Base-by-base conservation (phyloP, 2,888 invertebrate genomes). In the Anarsia innoxiella region DNA sequence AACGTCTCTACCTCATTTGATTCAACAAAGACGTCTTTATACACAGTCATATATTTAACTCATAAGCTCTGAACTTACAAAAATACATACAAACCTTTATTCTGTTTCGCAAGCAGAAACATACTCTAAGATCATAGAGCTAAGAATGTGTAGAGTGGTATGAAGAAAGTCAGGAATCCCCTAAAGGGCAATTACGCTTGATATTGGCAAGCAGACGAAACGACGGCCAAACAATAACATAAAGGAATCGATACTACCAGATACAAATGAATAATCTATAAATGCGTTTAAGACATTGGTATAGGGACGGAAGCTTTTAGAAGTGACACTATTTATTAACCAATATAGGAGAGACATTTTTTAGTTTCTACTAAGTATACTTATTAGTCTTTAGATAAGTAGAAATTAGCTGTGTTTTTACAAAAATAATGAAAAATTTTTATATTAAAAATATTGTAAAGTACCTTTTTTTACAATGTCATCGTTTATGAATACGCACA, bases 191-290 rank as follows among this genome's bases (percentile, higher is more conserved):
- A 80, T 80, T 77, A 76, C 69, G 56, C 66, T 64, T 64, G 56
- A 66, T 72, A 69, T 66, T 64, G 59, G 46, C n/a, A n/a, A 68
- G 64, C 59, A 68, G 72, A 73, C 67, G 49, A 56, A 66, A 69
- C 62, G 62, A 66, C 60, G 56, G 59, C 64, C 67, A 68, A 70
- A 80, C 75, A 79, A 75, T 80, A 77, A 78, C 74, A 79, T 78
- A 78, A 75, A 75, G 59, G 77, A 72, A 74, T 82, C 82, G 77
- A 80, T 76, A 72, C 52, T 76, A 72, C 52, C 53, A 72, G 68
- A 80, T 71, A 82, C 72, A 82, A 80, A 83, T 83, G 82, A 82
- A 79, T 79, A 75, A 80, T 79, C 83, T 80, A 77, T 82, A 80
- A 78, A 82, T 75, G 77, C 65, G 73, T 74, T 78, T 75, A 78